Evolutionary conservation across 2,113 vertebrate genomes (phyloP).

Genomic region (Boleophthalmus pectinirostris): DNA sequence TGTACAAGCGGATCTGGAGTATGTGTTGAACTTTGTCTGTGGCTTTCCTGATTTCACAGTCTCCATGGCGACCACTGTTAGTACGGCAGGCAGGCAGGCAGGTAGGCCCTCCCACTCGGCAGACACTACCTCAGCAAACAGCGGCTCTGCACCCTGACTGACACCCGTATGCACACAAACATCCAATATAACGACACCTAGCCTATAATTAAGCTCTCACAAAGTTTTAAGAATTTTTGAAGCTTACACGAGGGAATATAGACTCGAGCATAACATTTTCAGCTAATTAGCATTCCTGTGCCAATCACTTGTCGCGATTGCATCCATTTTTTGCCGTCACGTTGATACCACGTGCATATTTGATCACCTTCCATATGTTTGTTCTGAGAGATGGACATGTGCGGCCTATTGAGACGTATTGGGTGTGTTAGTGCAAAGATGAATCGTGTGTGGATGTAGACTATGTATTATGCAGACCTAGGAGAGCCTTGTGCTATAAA

Average conservation of each 20-base stretch:
- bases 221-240: constrained; percentile 20
- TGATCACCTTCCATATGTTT: constrained; percentile 26
- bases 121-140: constrained; percentile 37
- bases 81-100: constrained; percentile 31
- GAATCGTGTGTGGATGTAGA: constrained; percentile 51
- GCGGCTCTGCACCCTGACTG: constrained; percentile 15
- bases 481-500: constrained; percentile 76
- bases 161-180: background rate
- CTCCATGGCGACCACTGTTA: constrained; percentile 55
- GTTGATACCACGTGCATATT: constrained; percentile 19
- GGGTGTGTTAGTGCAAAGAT: constrained; percentile 21
- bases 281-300: constrained; percentile 1
- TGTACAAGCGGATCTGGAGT: constrained; percentile 25
- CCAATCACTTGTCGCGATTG: background rate
- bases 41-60: constrained; percentile 39
- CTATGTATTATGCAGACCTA: constrained; percentile 75
- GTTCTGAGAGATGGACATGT: constrained; percentile 24
- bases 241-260: background rate
- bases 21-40: constrained; percentile 29
- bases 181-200: background rate
- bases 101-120: constrained; percentile 34
- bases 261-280: background rate
- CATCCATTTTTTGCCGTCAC: constrained; percentile 15
- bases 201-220: constrained; percentile 1
- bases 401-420: constrained; percentile 27